Percentiles rank a stretch among this genome's conserved stretches.
Evolutionary conservation across 1,140 invertebrate genomes (phyloP).

Genomic region (Sycophila sp.): DNA sequence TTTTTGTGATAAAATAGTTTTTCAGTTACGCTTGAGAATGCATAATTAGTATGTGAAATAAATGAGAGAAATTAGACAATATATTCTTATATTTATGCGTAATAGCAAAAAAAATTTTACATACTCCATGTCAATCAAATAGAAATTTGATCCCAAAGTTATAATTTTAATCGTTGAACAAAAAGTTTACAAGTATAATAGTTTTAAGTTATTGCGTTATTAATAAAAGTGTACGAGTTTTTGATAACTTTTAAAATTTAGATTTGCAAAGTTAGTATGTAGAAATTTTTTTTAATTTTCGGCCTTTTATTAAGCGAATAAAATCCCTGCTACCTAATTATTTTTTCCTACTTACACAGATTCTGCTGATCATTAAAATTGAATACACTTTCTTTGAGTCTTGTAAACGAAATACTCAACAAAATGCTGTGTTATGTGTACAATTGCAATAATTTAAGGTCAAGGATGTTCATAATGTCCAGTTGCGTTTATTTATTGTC

Average conservation of each 20-base stretch:
- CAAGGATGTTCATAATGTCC: slow-evolving; percentile 2
- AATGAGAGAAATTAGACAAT: not conserved
- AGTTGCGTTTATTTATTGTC: slow-evolving; percentile 32
- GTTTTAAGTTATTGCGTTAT: not conserved
- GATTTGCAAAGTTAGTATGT: not conserved
- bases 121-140: not conserved
- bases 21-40: not conserved
- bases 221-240: not conserved
- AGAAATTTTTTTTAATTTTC: not conserved
- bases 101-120: slow-evolving; percentile 21
- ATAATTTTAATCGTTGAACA: not conserved
- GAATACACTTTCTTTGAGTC: too few relatives aligned
- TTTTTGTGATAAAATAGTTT: slow-evolving; percentile 1
- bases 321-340: slow-evolving; percentile 15
- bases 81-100: slow-evolving; percentile 23
- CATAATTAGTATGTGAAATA: slow-evolving; percentile 1
- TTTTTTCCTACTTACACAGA: slow-evolving; percentile 8
- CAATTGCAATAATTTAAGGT: not conserved
- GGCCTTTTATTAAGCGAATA: slow-evolving; percentile 12
- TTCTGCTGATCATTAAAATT: not conserved
- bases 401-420: too few relatives aligned
- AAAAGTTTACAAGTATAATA: not conserved
- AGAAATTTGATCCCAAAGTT: not conserved
- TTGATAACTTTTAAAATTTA: not conserved
- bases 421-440: too few relatives aligned